phyloP scores from a whole-genome alignment of 2,888 invertebrate species.

The Drosophila limbata region DNA sequence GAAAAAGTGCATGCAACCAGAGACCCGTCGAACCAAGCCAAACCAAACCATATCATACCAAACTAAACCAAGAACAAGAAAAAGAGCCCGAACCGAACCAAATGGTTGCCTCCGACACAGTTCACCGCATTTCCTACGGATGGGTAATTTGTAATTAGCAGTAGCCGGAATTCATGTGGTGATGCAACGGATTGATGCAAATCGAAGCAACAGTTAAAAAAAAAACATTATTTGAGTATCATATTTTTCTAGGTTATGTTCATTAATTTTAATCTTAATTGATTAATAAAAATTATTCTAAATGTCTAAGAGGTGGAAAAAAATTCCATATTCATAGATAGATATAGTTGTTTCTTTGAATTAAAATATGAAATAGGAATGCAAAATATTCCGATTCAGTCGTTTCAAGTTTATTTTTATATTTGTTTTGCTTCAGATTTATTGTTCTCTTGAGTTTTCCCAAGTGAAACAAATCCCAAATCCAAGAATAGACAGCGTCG shows the following conservation, averaged over 20 bases:
- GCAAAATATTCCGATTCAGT: conserved; percentile 6
- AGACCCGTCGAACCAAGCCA: conserved; percentile 72
- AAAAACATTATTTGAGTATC: neutral
- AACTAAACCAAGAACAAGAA: conserved; percentile 20
- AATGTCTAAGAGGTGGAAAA: neutral
- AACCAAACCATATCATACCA: conserved; percentile 42
- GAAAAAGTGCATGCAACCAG: conserved; percentile 79
- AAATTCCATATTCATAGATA: neutral
- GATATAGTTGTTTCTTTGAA: neutral
- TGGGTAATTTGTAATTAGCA: conserved; percentile 47
- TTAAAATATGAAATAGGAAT: conserved; percentile 9
- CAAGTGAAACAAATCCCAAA: conserved; percentile 16
- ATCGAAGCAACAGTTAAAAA: neutral
- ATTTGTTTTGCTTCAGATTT: conserved; percentile 10
- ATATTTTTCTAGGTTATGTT: conserved; percentile 17
- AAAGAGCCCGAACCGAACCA: conserved; percentile 25
- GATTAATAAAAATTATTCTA: conserved; percentile 9
- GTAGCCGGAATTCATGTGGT: conserved; percentile 9
- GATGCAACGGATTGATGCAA: conserved; percentile 16
- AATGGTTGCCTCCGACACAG: conserved; percentile 53
- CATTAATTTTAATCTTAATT: neutral
- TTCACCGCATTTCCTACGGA: conserved; percentile 48
- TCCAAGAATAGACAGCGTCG: conserved; percentile 36
- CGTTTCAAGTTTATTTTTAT: conserved; percentile 23
- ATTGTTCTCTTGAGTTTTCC: conserved; percentile 19